Base-by-base conservation (phyloP, 2,888 invertebrate species). In the Drosophila kuntzei region DNA sequence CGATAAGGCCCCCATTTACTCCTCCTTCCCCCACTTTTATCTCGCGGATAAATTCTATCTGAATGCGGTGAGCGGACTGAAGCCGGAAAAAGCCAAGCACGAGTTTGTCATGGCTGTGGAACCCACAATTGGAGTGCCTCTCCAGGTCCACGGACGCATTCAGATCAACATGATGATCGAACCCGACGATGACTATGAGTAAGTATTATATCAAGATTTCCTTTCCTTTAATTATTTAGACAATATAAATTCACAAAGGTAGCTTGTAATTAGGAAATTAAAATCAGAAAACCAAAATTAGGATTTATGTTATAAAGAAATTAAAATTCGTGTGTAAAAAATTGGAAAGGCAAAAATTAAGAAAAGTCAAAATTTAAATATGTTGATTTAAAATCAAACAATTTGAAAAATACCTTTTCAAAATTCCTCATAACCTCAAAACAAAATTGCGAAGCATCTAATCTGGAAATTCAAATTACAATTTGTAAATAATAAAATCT, bases 21-120 rank as follows among this genome's bases (percentile, higher is more conserved):
- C 97, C 22, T 95, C 96, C 0, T 94, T 95, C 80, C 97, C 98
- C 0, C 97, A 98, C 91, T 97, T 97, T 92, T 95, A 95, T 77
- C 91, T 95, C 83, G 95, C 95, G 0, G 96, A 97, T 91, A 93
- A 94, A 0, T 93, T 93, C 71, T 97, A 96, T 85, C 88, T 93
- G 9, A 86, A 93, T 60, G 93, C 93, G 37, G 93, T 98, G 0
- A 92, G 92, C 0, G 97, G 97, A 0, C 91, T 97, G 87, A 88
- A 93, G 0, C 96, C 97, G 0, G 92, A 94, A 0, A 92, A 94
- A 51, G 93, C 94, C 0, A 91, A 93, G 63, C 95, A 97, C 92
- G 94, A 94, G 89, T 95, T 96, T 91, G 91, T 91, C 9, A 87
- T 96, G 34, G 92, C 95, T 14, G 90, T 98, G 47, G 96, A 97